These are phyloP conservation scores for Ailuropoda melanoleuca DNA, from an alignment of 2,113 vertebrate species.

Conservation along the genomic window DNA sequence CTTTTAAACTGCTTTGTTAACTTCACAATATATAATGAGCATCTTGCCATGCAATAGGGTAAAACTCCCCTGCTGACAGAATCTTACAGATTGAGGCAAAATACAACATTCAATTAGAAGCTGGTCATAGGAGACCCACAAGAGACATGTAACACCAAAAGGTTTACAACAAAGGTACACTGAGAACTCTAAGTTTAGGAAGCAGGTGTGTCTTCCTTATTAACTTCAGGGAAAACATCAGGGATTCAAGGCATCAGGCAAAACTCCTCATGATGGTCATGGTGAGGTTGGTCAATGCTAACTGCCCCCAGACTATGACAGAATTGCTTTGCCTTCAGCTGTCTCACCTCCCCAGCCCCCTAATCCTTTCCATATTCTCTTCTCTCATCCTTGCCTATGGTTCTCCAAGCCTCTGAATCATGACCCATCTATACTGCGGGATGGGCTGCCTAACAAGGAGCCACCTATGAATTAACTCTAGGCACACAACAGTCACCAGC, in stretches of 20 bases:
- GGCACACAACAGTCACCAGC: background rate
- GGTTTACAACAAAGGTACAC: background rate
- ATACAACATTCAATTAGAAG: background rate
- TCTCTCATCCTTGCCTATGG: background rate
- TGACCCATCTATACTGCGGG: background rate
- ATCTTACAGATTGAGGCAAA: background rate
- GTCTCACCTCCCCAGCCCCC: constrained; percentile 54
- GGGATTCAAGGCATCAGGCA: constrained; percentile 70
- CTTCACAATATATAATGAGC: background rate
- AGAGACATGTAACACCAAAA: background rate
- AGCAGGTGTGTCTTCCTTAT: background rate
- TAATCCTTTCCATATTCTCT: background rate
- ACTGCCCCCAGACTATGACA: constrained; percentile 42
- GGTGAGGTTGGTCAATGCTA: constrained; percentile 53
- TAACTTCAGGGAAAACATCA: background rate
- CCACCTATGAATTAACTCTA: background rate
- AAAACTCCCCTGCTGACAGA: background rate
- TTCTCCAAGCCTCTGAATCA: background rate
- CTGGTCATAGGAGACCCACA: background rate
- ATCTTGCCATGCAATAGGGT: background rate
- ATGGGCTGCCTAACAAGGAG: background rate
- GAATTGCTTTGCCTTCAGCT: constrained; percentile 41
- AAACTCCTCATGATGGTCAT: constrained; percentile 61
- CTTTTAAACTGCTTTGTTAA: background rate
- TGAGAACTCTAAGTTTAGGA: background rate